A percentile compares a stretch with the other conserved stretches of the same genome.
Evolutionary conservation across 2,888 invertebrate species (phyloP).

Genomic region (Hofmannophila pseudospretella): DNA sequence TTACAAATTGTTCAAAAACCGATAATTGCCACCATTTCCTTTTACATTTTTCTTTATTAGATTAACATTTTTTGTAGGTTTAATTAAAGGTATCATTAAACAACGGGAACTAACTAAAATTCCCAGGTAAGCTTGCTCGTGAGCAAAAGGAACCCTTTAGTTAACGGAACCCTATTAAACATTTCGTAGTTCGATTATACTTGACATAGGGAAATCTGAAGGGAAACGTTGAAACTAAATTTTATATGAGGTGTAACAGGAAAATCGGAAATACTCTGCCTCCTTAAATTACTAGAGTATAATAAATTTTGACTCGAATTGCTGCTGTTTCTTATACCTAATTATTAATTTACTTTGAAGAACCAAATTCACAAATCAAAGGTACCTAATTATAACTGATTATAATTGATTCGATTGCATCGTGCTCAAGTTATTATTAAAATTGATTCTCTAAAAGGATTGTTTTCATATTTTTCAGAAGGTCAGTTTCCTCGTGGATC

Average conservation of each 20-base stretch:
- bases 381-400: too few relatives aligned
- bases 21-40: conserved; percentile 24
- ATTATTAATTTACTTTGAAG: too few relatives aligned
- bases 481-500: conserved; percentile 89
- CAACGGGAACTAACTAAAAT: too few relatives aligned
- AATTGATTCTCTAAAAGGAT: too few relatives aligned
- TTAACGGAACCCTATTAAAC: not conserved
- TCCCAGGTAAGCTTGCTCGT: too few relatives aligned
- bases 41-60: conserved; percentile 4
- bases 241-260: not conserved
- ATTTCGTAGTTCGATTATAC: not conserved
- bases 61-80: not conserved
- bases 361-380: too few relatives aligned
- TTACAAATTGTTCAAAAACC: conserved; percentile 34
- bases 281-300: not conserved
- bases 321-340: too few relatives aligned
- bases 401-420: too few relatives aligned
- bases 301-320: not conserved
- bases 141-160: not conserved
- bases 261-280: not conserved
- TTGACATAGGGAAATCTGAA: not conserved
- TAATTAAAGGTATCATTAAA: not conserved
- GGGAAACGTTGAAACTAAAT: not conserved
- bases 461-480: conserved; percentile 84
- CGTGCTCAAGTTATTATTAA: too few relatives aligned